Percentiles rank a stretch among this genome's conserved stretches.
phyloP scores from a whole-genome alignment of 2,113 vertebrate genomes.

The Marmota flaviventris region DNA sequence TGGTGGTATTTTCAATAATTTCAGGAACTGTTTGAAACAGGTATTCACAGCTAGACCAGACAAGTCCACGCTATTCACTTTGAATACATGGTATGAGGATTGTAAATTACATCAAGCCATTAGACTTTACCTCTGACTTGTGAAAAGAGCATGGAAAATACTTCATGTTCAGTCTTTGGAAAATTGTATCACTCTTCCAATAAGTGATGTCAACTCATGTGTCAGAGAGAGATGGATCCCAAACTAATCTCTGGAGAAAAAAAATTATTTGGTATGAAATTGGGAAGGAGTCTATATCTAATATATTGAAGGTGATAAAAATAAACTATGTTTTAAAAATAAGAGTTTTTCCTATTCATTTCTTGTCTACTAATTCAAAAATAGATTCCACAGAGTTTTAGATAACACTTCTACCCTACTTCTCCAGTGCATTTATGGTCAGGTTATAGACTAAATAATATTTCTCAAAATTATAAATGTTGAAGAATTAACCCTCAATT shows the following conservation, averaged over 20 bases:
- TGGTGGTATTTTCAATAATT: slow-evolving; percentile 46
- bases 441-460: background rate
- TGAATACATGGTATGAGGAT: background rate
- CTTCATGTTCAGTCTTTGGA: background rate
- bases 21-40: slow-evolving; percentile 36
- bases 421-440: background rate
- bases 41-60: background rate
- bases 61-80: background rate
- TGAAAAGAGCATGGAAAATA: slow-evolving; percentile 20
- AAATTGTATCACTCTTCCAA: background rate
- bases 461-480: background rate
- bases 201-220: background rate
- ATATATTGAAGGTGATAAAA: background rate
- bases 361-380: background rate
- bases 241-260: background rate
- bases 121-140: slow-evolving; percentile 52
- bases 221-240: background rate
- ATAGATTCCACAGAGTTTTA: background rate
- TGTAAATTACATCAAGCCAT: background rate
- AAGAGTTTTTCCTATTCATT: background rate
- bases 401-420: background rate
- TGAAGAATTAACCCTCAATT: background rate
- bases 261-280: background rate
- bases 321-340: background rate
- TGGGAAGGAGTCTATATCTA: background rate